phyloP scores from a whole-genome alignment of 2,888 invertebrate species.

The Blastobasis adustella region DNA sequence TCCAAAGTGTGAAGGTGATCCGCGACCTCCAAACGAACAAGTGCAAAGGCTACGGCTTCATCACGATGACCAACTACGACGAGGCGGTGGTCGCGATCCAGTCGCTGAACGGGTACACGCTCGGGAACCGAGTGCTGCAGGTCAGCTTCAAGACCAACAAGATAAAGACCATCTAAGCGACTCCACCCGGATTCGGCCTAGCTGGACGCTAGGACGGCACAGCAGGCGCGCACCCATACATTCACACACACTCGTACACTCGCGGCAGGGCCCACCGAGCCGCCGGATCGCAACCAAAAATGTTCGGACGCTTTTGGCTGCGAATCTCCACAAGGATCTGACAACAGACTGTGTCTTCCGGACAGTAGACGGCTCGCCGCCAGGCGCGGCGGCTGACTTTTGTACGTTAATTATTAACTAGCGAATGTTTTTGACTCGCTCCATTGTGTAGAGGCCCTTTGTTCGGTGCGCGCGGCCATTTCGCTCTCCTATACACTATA shows the following conservation, averaged over 20 bases:
- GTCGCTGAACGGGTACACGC: slow-evolving; percentile 92
- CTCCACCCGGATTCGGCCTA: slow-evolving; percentile 49
- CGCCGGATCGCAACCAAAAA: slow-evolving; percentile 14
- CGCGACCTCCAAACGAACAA: slow-evolving; percentile 94
- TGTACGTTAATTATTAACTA: slow-evolving; percentile 48
- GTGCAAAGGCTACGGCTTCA: slow-evolving; percentile 96
- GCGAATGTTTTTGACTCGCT: slow-evolving; percentile 47
- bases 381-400: slow-evolving; percentile 37
- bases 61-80: slow-evolving; percentile 96
- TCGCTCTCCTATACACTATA: slow-evolving; percentile 17
- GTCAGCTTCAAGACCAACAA: slow-evolving; percentile 94
- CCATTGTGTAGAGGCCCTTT: slow-evolving; percentile 41
- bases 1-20: slow-evolving; percentile 94
- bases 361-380: slow-evolving; percentile 16
- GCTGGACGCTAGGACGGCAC: slow-evolving; percentile 71
- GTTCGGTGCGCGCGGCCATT: slow-evolving; percentile 40
- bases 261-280: slow-evolving; percentile 4
- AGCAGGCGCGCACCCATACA: slow-evolving; percentile 72
- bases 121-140: slow-evolving; percentile 92
- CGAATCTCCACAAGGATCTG: slow-evolving; percentile 19
- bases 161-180: slow-evolving; percentile 81
- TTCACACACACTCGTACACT: slow-evolving; percentile 20
- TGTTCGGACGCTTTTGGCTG: slow-evolving; percentile 16
- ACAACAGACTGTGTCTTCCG: slow-evolving; percentile 31
- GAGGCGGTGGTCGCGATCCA: slow-evolving; percentile 94